Percentiles rank a stretch among this genome's conserved stretches.
phyloP scores from a whole-genome alignment of 2,113 vertebrate species.

The Nicator chloris region DNA sequence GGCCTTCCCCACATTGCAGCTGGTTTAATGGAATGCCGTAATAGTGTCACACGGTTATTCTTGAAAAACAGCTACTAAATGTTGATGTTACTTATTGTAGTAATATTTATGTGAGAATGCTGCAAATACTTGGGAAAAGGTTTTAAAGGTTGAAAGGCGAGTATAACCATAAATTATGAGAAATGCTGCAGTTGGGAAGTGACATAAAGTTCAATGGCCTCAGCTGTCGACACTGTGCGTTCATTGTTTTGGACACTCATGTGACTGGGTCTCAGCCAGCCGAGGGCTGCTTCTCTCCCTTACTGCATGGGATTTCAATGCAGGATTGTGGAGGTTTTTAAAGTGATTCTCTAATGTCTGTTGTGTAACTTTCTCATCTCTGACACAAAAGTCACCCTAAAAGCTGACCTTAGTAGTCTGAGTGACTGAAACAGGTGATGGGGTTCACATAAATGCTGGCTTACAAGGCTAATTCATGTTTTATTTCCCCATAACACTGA shows the following conservation, averaged over 20 bases:
- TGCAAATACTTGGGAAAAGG: conserved; percentile 66
- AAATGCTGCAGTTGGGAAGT: conserved; percentile 47
- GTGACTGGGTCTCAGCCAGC: background rate
- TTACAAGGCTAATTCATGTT: background rate
- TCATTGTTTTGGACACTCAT: conserved; percentile 40
- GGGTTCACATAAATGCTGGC: background rate
- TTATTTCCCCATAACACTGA: background rate
- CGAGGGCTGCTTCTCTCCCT: background rate
- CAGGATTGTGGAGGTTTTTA: conserved; percentile 15
- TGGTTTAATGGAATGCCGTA: conserved; percentile 65
- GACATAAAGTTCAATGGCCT: conserved; percentile 67
- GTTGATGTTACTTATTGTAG: conserved; percentile 64
- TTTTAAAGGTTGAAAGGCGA: conserved; percentile 63
- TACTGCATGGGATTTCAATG: conserved; percentile 26
- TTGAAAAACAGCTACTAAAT: conserved; percentile 71
- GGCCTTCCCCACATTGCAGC: conserved; percentile 41
- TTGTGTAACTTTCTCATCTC: conserved; percentile 23
- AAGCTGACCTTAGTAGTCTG: background rate
- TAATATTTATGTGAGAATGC: conserved; percentile 71
- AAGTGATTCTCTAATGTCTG: conserved; percentile 30
- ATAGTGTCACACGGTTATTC: conserved; percentile 70
- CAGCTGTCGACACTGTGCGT: conserved; percentile 40
- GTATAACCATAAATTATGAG: conserved; percentile 66
- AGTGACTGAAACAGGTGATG: background rate
- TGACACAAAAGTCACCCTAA: background rate